phyloP scores from a whole-genome alignment of 2,888 invertebrate genomes.

The Pseudoips prasinana region DNA sequence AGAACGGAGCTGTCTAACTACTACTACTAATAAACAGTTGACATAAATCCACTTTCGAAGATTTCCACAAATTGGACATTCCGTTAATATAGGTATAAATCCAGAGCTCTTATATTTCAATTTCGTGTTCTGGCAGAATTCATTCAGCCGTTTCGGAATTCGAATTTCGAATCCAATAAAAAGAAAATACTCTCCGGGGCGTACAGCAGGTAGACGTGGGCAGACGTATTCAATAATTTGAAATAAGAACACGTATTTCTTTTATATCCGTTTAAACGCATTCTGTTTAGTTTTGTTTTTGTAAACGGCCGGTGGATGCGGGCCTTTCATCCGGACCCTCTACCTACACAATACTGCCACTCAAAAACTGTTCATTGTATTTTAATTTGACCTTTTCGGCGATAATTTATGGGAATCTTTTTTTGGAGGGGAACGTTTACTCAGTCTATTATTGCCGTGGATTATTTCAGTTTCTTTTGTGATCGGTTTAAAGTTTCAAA shows the following conservation, averaged over 20 bases:
- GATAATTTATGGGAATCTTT: slow-evolving; percentile 79
- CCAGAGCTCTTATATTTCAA: slow-evolving; percentile 33
- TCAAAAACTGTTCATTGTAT: slow-evolving; percentile 82
- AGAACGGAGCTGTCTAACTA: slow-evolving; percentile 45
- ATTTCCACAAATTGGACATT: slow-evolving; percentile 32
- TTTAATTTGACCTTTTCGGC: slow-evolving; percentile 82
- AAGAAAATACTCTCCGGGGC: slow-evolving; percentile 47
- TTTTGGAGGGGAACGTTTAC: slow-evolving; percentile 72
- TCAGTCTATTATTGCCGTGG: slow-evolving; percentile 72
- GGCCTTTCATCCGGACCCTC: slow-evolving; percentile 76
- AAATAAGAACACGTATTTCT: slow-evolving; percentile 79
- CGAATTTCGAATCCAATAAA: slow-evolving; percentile 59
- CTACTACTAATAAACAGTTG: slow-evolving; percentile 68
- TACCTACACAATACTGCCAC: slow-evolving; percentile 79
- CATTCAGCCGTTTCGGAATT: slow-evolving; percentile 60
- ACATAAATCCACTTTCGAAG: slow-evolving; percentile 55
- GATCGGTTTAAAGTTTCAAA: slow-evolving; percentile 55
- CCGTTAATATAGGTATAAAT: slow-evolving; percentile 29
- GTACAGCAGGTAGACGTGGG: slow-evolving; percentile 75
- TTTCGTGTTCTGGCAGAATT: slow-evolving; percentile 50
- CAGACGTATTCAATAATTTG: slow-evolving; percentile 80
- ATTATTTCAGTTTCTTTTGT: slow-evolving; percentile 71
- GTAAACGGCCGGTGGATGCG: slow-evolving; percentile 69
- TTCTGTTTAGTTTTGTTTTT: slow-evolving; percentile 81
- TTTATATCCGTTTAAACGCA: slow-evolving; percentile 80